Evolutionary conservation across 2,797 vertebrate genomes (phyloP).

Genomic region (Falco cherrug): DNA sequence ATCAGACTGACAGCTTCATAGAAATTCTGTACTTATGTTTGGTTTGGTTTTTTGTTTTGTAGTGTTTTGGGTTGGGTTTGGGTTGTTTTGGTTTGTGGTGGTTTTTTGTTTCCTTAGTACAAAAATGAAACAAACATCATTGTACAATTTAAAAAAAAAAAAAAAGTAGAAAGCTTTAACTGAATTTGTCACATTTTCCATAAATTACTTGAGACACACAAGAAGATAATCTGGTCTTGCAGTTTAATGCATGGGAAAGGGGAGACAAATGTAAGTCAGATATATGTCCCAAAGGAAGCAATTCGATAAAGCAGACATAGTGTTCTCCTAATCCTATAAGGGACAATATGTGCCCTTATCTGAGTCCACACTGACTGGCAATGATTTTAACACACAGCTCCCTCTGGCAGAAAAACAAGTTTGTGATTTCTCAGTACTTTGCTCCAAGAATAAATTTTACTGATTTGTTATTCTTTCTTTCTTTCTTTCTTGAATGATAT

Average conservation of each 20-base stretch:
- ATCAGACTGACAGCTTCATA: background rate
- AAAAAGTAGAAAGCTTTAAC: background rate
- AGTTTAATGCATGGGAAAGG: background rate
- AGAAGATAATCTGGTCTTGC: background rate
- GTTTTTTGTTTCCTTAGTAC: background rate
- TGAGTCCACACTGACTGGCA: background rate
- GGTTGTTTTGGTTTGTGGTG: background rate
- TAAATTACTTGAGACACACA: background rate
- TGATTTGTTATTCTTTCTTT: background rate
- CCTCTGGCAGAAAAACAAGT: background rate
- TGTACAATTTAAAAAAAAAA: background rate
- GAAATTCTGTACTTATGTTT: background rate
- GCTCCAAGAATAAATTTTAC: background rate
- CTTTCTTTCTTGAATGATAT: background rate
- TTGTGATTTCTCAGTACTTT: background rate
- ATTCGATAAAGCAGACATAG: background rate
- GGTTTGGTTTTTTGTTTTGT: background rate
- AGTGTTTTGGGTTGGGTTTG: accelerated
- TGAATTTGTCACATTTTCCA: conserved; percentile 11
- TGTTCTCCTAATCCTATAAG: background rate
- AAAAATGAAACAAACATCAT: background rate
- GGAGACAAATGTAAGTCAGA: background rate
- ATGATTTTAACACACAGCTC: background rate
- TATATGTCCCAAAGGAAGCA: background rate
- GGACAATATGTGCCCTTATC: background rate